Conservation (phyloP, 1,140 invertebrate species). For the Drosophila pseudoananassae region DNA sequence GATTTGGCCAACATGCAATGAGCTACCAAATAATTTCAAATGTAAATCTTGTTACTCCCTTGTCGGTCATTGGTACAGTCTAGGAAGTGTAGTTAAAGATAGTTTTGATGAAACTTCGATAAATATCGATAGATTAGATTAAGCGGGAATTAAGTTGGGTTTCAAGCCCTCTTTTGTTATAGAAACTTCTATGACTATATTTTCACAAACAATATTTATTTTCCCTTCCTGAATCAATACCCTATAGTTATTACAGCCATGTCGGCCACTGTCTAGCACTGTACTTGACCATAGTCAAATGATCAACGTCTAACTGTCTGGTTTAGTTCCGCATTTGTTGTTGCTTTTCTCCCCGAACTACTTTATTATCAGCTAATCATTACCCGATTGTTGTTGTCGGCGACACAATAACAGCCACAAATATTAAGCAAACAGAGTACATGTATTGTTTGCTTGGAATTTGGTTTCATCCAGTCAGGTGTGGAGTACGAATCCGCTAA, state of each 20-base stretch:
- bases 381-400: conserved; percentile 40
- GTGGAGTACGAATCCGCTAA: conserved; percentile 42
- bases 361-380: conserved; percentile 51
- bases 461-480: conserved; percentile 64
- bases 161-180: too few species aligned
- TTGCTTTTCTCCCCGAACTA: conserved; percentile 28
- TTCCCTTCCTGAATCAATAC: neutral
- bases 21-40: conserved; percentile 37
- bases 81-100: neutral
- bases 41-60: conserved; percentile 40
- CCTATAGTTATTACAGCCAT: neutral
- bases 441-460: conserved; percentile 43
- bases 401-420: conserved; percentile 20
- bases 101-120: neutral
- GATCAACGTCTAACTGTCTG: conserved; percentile 51
- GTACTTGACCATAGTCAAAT: conserved; percentile 50
- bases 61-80: conserved; percentile 12
- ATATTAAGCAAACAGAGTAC: conserved; percentile 12
- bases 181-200: neutral
- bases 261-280: conserved; percentile 12
- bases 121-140: too few species aligned
- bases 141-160: too few species aligned
- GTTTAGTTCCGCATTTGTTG: conserved; percentile 51
- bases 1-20: conserved; percentile 64
- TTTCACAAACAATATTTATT: neutral